A percentile compares a stretch with the other conserved stretches of the same genome.
phyloP scores from a whole-genome alignment of 1,140 invertebrate genomes.

The Drosophila pseudoobscura region DNA sequence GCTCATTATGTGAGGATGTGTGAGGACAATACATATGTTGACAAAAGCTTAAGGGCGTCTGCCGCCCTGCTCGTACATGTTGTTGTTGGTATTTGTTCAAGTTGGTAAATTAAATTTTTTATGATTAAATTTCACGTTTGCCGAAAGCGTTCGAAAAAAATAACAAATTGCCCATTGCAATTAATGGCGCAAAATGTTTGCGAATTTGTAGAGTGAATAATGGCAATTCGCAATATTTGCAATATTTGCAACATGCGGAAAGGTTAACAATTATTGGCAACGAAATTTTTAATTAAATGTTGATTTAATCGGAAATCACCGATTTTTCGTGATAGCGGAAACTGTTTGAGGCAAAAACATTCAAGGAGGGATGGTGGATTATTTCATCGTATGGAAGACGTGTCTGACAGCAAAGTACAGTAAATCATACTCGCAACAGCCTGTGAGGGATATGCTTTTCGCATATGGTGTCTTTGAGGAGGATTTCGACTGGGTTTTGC shows the following conservation, averaged over 20 bases:
- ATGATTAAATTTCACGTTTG: conserved; percentile 27
- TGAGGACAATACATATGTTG: conserved; percentile 37
- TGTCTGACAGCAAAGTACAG: too few relatives aligned
- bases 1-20: background rate
- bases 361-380: too few relatives aligned
- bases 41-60: conserved; percentile 42
- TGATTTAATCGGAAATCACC: too few relatives aligned
- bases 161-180: conserved; percentile 6
- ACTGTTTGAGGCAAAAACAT: too few relatives aligned
- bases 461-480: too few relatives aligned
- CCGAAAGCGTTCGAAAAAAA: conserved; percentile 17
- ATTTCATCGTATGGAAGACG: too few relatives aligned
- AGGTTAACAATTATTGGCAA: conserved; percentile 23
- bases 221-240: conserved; percentile 13
- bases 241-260: conserved; percentile 8
- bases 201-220: conserved; percentile 35
- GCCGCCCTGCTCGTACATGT: background rate
- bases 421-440: too few relatives aligned
- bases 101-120: conserved; percentile 28
- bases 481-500: too few relatives aligned
- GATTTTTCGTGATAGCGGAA: too few relatives aligned
- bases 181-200: conserved; percentile 41
- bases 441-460: too few relatives aligned
- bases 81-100: conserved; percentile 26
- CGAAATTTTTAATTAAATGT: background rate